Percentiles rank a stretch among this genome's conserved stretches.
Conservation (phyloP, 2,797 vertebrate species). For the Pseudochirops cupreus region DNA sequence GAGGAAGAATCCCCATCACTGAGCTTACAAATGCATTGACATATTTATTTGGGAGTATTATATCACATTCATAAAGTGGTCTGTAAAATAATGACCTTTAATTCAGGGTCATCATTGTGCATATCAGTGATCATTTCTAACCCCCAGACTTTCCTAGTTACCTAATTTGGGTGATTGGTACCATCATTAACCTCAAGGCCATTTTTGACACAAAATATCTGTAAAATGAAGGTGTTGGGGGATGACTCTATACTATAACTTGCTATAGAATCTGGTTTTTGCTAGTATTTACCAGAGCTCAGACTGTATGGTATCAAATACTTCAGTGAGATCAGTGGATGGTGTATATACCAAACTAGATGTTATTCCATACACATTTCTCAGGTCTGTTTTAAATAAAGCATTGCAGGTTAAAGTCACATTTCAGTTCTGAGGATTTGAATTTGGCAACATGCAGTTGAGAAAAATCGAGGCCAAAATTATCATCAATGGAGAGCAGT, state of each 20-base stretch:
- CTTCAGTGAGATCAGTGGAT: neutral
- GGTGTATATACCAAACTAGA: neutral
- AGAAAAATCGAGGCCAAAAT: neutral
- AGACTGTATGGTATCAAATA: neutral
- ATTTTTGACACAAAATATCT: neutral
- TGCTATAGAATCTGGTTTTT: neutral
- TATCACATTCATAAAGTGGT: neutral
- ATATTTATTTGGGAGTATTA: neutral
- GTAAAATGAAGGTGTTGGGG: neutral
- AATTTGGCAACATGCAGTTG: neutral
- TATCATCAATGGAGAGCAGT: neutral
- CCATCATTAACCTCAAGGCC: neutral
- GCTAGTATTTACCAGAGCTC: neutral
- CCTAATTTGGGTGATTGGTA: neutral
- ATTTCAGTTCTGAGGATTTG: neutral
- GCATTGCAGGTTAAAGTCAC: neutral
- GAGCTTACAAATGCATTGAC: neutral
- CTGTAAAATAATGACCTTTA: neutral
- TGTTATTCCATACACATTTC: fast-evolving
- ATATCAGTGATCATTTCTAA: neutral
- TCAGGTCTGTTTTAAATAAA: fast-evolving
- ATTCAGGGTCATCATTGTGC: neutral
- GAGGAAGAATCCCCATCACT: neutral
- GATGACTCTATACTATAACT: neutral
- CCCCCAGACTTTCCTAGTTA: neutral